Conservation (phyloP, 2,888 invertebrate species). For the Mesorhabditis spiculigera region DNA sequence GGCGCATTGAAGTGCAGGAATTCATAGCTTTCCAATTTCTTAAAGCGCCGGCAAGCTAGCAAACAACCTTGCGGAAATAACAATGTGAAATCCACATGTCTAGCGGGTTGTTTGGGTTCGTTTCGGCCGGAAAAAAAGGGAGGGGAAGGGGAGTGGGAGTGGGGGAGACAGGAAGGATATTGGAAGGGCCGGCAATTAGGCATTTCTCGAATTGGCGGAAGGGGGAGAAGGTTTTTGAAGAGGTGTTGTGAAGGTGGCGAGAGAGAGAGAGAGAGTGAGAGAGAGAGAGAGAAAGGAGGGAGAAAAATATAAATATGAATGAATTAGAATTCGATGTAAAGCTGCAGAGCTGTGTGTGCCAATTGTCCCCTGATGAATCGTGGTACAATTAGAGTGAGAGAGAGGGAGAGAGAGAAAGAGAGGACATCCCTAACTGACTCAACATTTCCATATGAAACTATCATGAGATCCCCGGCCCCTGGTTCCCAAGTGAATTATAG, state of each 20-base stretch:
- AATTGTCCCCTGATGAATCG: neutral
- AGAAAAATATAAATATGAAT: neutral
- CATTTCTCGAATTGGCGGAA: no score
- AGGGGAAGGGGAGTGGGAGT: neutral
- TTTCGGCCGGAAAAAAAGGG: neutral
- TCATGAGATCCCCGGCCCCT: no score
- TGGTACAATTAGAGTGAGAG: slow-evolving; percentile 1
- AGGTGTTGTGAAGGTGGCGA: neutral
- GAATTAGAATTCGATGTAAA: neutral
- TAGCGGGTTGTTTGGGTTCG: slow-evolving; percentile 3
- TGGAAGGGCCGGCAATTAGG: no score
- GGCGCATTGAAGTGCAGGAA: no score
- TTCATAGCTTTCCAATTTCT: no score
- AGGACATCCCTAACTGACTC: no score
- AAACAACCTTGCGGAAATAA: no score
- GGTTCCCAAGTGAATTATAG: no score
- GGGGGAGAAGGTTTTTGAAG: no score
- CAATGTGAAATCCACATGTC: neutral
- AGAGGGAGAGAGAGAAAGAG: slow-evolving; percentile 7
- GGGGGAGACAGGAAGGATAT: neutral
- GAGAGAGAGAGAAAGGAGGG: slow-evolving; percentile 8
- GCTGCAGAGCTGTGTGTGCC: slow-evolving; percentile 6
- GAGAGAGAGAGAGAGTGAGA: slow-evolving; percentile 10
- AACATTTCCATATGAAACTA: no score
- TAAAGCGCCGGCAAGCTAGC: no score